Percentiles rank a stretch among this genome's conserved stretches.
Conservation (phyloP, 2,797 vertebrate genomes). For the Siniperca obscura region DNA sequence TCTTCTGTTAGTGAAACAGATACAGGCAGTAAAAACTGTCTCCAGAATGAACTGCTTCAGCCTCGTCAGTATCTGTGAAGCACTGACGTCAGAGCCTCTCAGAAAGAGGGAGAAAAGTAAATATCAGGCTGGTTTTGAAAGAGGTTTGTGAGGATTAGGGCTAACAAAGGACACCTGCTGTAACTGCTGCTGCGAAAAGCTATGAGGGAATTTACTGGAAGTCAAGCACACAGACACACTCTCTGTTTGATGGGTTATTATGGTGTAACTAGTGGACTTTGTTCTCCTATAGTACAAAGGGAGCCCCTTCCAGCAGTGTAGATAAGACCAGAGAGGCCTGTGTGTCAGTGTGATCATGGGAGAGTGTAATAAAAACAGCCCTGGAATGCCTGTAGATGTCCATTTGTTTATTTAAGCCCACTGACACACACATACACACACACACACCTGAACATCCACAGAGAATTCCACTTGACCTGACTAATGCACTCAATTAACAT, state of each 20-base stretch:
- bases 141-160: slow-evolving; percentile 68
- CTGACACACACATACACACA: neutral
- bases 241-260: slow-evolving; percentile 56
- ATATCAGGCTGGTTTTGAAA: slow-evolving; percentile 63
- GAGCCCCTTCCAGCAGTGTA: slow-evolving; percentile 54
- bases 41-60: slow-evolving; percentile 44
- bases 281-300: slow-evolving; percentile 43
- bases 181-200: slow-evolving; percentile 31
- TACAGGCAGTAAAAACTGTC: slow-evolving; percentile 66
- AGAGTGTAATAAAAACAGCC: slow-evolving; percentile 50
- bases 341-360: slow-evolving; percentile 55
- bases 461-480: slow-evolving; percentile 26
- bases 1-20: slow-evolving; percentile 63
- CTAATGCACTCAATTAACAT: neutral
- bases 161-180: slow-evolving; percentile 76
- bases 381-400: slow-evolving; percentile 33
- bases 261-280: slow-evolving; percentile 63
- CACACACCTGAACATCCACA: slow-evolving; percentile 40
- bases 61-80: slow-evolving; percentile 43
- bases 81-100: slow-evolving; percentile 72
- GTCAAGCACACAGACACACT: slow-evolving; percentile 32
- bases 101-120: slow-evolving; percentile 65
- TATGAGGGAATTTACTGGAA: slow-evolving; percentile 57
- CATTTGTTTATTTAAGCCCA: slow-evolving; percentile 44
- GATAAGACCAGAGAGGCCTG: slow-evolving; percentile 60